Evolutionary conservation across 1,140 invertebrate species (phyloP).

Genomic region (Fopius arisanus): DNA sequence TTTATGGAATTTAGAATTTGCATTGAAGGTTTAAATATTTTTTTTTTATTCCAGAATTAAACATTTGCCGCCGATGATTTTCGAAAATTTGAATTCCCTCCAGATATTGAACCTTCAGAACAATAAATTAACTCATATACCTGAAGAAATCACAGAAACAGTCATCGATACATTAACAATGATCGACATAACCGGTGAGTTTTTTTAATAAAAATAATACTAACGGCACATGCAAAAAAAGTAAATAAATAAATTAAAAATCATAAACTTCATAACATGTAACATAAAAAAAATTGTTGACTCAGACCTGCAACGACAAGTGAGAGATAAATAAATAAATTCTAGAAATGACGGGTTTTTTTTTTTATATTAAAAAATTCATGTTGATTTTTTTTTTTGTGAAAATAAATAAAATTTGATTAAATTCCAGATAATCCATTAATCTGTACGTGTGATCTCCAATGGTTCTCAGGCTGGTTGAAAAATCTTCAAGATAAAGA

Average conservation of each 20-base stretch:
- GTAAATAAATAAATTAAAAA: too few species aligned
- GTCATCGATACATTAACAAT: slow-evolving; percentile 84
- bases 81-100: slow-evolving; percentile 87
- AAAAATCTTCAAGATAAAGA: slow-evolving; percentile 77
- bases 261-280: too few species aligned
- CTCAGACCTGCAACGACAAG: too few species aligned
- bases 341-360: too few species aligned
- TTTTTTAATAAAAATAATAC: too few species aligned
- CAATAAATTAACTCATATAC: slow-evolving; percentile 82
- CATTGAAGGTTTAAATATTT: background rate
- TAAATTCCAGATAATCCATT: slow-evolving; percentile 81
- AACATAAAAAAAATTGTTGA: too few species aligned
- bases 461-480: slow-evolving; percentile 86
- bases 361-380: too few species aligned
- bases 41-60: slow-evolving; percentile 73
- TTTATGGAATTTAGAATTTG: too few species aligned
- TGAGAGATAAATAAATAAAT: too few species aligned
- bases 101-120: slow-evolving; percentile 88
- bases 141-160: slow-evolving; percentile 87
- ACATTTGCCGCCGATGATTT: slow-evolving; percentile 77
- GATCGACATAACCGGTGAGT: slow-evolving; percentile 86
- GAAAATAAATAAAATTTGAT: slow-evolving; percentile 1
- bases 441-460: slow-evolving; percentile 84
- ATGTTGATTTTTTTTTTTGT: too few species aligned
- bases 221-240: too few species aligned